Conservation (phyloP, 1,140 invertebrate species). For the Cotesia chilonis region DNA sequence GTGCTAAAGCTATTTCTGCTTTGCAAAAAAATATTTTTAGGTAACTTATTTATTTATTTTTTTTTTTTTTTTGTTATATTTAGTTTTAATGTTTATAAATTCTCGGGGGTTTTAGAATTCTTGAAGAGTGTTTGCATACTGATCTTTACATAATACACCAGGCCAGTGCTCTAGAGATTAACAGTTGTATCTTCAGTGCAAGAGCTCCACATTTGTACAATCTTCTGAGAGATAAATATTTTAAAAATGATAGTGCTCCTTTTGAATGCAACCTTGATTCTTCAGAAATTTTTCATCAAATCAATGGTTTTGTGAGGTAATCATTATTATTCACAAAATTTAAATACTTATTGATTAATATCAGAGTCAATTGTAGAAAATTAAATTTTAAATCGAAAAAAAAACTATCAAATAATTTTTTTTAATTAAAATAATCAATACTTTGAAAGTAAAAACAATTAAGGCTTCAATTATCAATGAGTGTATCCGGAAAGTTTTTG, state of each 20-base stretch:
- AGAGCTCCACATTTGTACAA: slow-evolving; percentile 62
- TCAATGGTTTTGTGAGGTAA: slow-evolving; percentile 59
- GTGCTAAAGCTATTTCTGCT: slow-evolving; percentile 46
- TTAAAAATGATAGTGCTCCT: slow-evolving; percentile 52
- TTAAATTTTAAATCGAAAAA: too few relatives aligned
- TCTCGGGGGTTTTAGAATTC: slow-evolving; percentile 60
- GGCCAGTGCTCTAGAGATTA: slow-evolving; percentile 57
- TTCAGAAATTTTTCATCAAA: slow-evolving; percentile 57
- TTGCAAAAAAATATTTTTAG: slow-evolving; percentile 56
- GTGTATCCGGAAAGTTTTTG: too few relatives aligned
- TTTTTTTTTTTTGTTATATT: too few relatives aligned
- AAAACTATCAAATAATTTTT: too few relatives aligned
- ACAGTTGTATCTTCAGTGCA: slow-evolving; percentile 61
- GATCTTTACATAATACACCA: slow-evolving; percentile 64
- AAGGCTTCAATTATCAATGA: too few relatives aligned
- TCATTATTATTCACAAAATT: too few relatives aligned
- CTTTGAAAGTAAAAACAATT: too few relatives aligned
- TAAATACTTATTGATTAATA: too few relatives aligned
- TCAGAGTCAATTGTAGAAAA: too few relatives aligned
- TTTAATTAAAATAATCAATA: too few relatives aligned
- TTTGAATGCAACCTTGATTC: slow-evolving; percentile 56
- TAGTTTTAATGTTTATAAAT: slow-evolving; percentile 12
- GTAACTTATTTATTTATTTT: slow-evolving; percentile 42
- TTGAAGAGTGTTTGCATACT: slow-evolving; percentile 59
- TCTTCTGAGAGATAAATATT: slow-evolving; percentile 51